Evolutionary conservation across 2,888 invertebrate genomes (phyloP), one percentile per base, ranked within the genome.

Genomic region (Caenorhabditis imperialis): DNA sequence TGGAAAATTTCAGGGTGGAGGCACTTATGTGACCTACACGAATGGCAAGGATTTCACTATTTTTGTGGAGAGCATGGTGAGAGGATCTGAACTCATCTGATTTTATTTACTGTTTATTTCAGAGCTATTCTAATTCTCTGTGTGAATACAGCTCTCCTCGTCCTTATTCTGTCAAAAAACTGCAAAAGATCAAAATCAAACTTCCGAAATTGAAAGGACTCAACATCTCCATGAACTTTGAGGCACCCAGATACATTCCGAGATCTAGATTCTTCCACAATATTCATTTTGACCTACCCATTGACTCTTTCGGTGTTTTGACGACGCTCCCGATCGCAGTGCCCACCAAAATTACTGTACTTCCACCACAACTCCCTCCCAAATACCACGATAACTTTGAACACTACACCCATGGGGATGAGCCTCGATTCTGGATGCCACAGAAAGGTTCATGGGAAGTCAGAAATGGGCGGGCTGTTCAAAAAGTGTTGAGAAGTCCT

Each of bases 41-140:
- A 84, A 88, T 63, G 75, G 77, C 16, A 85, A 84, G 48, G 81
- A 89, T 63, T 70, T 89, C n/a, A 88, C 89, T 10, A 88, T 89
- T 37, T 80, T 89, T 42, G 84, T 89, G 55, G 89, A 89, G 80
- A 89, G 88, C 6, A 88, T 89, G 88, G 89, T 89, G n/a, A 30
- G 30, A 30, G 10, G 10, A n/a, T n/a, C n/a, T n/a, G n/a, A n/a
- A n/a, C n/a, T n/a, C n/a, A n/a, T n/a, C n/a, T n/a, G n/a, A n/a
- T 20, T 37, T 37, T 37, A 12, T 3, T 37, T 38, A 20, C 10
- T 37, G 4, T 54, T 2, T 3, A 12, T 54, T 69, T 37, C 69
- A 69, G 69, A 61, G 60, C 38, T 47, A 61, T 16, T 20, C 45
- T 16, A 50, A 42, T 3, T 70, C 70, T 2, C 40, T 70, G 0